These are phyloP conservation scores for Halictus ligatus DNA, from an alignment of 2,888 invertebrate species.

Conservation along the genomic window DNA sequence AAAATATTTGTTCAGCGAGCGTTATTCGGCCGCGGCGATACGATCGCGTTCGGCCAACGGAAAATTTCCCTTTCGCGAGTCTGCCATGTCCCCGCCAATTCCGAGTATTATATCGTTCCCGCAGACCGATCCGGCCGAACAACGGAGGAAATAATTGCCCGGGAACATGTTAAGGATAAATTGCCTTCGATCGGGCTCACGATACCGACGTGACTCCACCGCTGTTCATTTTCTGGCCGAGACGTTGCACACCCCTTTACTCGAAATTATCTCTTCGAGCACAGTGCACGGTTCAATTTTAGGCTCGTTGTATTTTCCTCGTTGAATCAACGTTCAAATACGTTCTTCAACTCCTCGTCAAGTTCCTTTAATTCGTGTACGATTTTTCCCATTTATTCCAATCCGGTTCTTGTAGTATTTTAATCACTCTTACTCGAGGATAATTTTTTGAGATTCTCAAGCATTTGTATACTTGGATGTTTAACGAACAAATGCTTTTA, in stretches of 20 bases:
- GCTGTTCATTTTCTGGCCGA: neutral
- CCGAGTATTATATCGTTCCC: neutral
- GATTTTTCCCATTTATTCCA: too few species aligned
- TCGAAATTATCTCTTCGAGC: neutral
- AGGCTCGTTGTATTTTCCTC: neutral
- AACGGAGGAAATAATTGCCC: conserved; percentile 7
- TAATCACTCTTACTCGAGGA: too few species aligned
- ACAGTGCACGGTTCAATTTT: neutral
- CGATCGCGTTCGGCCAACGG: conserved; percentile 14
- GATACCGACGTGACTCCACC: neutral
- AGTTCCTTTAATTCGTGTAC: neutral
- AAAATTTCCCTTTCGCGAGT: conserved; percentile 15
- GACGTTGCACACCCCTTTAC: neutral
- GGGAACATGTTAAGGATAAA: conserved; percentile 11
- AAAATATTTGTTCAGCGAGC: conserved; percentile 69
- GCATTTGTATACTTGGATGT: too few species aligned
- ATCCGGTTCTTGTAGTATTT: too few species aligned
- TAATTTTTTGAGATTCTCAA: too few species aligned
- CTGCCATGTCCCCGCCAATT: neutral
- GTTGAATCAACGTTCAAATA: neutral
- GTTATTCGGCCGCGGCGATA: conserved; percentile 26
- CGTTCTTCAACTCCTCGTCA: neutral
- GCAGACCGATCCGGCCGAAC: neutral
- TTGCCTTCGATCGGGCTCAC: neutral
- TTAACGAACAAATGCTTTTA: too few species aligned